Conservation (phyloP, 2,888 invertebrate genomes). For the Tyria jacobaeae region DNA sequence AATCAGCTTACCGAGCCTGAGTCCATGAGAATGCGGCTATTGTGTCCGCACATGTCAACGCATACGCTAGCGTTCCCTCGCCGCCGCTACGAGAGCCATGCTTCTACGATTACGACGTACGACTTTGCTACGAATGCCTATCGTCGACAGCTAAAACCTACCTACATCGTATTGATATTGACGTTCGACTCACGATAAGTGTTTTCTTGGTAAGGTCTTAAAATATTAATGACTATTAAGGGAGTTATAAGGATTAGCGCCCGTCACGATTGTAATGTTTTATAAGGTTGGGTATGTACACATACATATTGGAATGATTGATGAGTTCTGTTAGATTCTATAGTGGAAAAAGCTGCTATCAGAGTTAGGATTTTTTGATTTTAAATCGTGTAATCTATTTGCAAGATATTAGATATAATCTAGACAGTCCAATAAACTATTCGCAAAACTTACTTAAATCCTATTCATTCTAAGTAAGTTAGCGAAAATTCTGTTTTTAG, state of each 20-base stretch:
- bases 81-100: conserved; percentile 24
- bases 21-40: conserved; percentile 86
- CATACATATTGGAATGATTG: background rate
- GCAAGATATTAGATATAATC: too few species aligned
- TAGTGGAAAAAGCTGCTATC: too few species aligned
- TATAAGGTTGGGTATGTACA: background rate
- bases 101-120: conserved; percentile 20
- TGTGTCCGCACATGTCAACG: conserved; percentile 83
- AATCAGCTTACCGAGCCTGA: conserved; percentile 85
- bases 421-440: too few species aligned
- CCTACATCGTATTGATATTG: conserved; percentile 29
- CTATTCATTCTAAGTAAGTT: too few species aligned
- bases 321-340: background rate
- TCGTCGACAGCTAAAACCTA: conserved; percentile 19
- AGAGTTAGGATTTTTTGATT: background rate
- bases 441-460: too few species aligned
- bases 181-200: conserved; percentile 29
- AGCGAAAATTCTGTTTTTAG: too few species aligned
- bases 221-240: conserved; percentile 41
- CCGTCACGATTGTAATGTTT: conserved; percentile 10
- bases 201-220: conserved; percentile 31
- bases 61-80: conserved; percentile 73
- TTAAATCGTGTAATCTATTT: background rate
- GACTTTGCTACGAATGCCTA: conserved; percentile 19
- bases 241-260: conserved; percentile 28